Conservation (phyloP, 2,113 vertebrate genomes). For the Otis tarda region DNA sequence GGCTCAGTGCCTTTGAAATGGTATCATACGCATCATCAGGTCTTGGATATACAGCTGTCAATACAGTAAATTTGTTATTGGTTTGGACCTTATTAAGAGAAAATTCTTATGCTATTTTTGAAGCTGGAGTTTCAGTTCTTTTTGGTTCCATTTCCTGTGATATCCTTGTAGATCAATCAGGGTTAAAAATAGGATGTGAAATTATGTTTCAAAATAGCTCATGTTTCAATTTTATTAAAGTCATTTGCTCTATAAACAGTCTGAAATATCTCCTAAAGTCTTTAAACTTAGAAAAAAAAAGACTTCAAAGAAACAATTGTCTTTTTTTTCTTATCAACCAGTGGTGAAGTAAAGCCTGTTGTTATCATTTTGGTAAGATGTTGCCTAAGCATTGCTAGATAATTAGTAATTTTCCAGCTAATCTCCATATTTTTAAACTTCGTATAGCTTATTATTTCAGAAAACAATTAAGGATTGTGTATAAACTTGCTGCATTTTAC, state of each 20-base stretch:
- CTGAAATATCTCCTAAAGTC: background rate
- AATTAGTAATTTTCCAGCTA: background rate
- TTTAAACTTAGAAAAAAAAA: background rate
- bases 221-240: background rate
- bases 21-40: background rate
- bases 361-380: background rate
- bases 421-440: background rate
- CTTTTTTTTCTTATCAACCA: background rate
- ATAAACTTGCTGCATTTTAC: background rate
- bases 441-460: background rate
- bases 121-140: background rate
- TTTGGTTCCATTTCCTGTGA: background rate
- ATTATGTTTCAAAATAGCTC: conserved; percentile 6
- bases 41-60: background rate
- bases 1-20: background rate
- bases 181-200: conserved; percentile 20
- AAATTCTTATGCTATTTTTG: background rate
- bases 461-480: background rate
- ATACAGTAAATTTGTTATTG: background rate
- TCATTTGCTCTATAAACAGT: background rate
- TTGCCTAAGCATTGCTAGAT: background rate
- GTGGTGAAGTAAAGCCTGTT: background rate
- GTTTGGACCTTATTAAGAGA: background rate
- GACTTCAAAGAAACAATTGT: background rate
- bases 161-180: background rate